A percentile compares a stretch with the other conserved stretches of the same genome.
Conservation (phyloP, 2,797 vertebrate species). For the Meda fulgida region DNA sequence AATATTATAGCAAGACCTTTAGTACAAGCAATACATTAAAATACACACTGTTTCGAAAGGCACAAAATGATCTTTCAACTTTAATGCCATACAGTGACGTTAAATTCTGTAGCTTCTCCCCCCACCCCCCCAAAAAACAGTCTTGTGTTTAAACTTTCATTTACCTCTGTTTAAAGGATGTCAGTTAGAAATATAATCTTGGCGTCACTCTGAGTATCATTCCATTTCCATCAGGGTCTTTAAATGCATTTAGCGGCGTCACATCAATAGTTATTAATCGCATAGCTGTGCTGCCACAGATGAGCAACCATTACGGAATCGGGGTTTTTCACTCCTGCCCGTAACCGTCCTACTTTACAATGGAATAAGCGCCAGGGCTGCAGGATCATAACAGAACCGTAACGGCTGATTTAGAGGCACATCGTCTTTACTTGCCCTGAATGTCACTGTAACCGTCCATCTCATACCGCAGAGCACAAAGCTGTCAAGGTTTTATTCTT, state of each 20-base stretch:
- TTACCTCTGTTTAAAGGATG: conserved; percentile 1
- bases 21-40: neutral
- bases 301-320: conserved; percentile 24
- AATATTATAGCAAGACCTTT: neutral
- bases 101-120: neutral
- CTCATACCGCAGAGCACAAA: neutral
- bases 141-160: conserved; percentile 2
- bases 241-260: conserved; percentile 43
- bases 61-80: neutral
- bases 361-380: conserved; percentile 31
- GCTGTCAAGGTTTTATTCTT: conserved; percentile 9
- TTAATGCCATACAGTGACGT: neutral
- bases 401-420: neutral
- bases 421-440: conserved; percentile 14
- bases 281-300: neutral
- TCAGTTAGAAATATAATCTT: conserved; percentile 37
- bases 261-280: conserved; percentile 54
- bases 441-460: conserved; percentile 7
- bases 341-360: conserved; percentile 6
- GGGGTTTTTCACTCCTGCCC: conserved; percentile 9
- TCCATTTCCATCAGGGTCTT: conserved; percentile 37
- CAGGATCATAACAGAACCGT: conserved; percentile 40
- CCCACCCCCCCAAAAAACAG: neutral
- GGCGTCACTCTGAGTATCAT: conserved; percentile 36
- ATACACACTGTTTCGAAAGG: neutral